These are phyloP conservation scores for Acanthoscelides obtectus DNA, from an alignment of 2,888 invertebrate genomes.

Conservation along the genomic window DNA sequence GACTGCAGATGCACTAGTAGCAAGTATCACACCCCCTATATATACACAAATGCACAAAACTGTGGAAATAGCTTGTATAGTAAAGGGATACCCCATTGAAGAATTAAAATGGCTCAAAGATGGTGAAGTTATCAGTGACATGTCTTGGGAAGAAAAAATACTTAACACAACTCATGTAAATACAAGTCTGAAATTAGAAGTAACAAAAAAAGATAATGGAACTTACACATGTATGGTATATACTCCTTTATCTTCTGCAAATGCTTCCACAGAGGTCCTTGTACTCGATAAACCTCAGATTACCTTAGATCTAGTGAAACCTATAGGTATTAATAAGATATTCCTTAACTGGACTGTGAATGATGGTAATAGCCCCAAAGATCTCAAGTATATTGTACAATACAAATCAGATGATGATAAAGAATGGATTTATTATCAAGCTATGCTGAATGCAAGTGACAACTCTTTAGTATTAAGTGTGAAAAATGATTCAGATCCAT, in stretches of 20 bases:
- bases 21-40: constrained; percentile 45
- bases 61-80: constrained; percentile 52
- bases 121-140: constrained; percentile 45
- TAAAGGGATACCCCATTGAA: constrained; percentile 58
- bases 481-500: constrained; percentile 20
- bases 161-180: constrained; percentile 57
- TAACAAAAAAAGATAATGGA: constrained; percentile 69
- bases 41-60: constrained; percentile 52
- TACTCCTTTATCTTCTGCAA: constrained; percentile 33
- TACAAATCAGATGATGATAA: constrained; percentile 52
- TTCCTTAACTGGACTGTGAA: constrained; percentile 80
- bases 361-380: constrained; percentile 67
- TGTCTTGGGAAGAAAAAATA: constrained; percentile 34
- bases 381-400: constrained; percentile 53
- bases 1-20: constrained; percentile 50
- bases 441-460: constrained; percentile 59
- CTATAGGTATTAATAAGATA: constrained; percentile 69
- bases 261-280: constrained; percentile 39
- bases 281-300: constrained; percentile 69
- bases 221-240: constrained; percentile 56
- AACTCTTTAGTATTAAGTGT: constrained; percentile 66
- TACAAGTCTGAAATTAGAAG: constrained; percentile 54
- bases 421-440: constrained; percentile 55
- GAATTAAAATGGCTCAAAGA: constrained; percentile 57
- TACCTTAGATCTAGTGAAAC: constrained; percentile 65